Base-by-base conservation (phyloP, 2,888 invertebrate genomes). In the Dicyrtoma fusca region DNA sequence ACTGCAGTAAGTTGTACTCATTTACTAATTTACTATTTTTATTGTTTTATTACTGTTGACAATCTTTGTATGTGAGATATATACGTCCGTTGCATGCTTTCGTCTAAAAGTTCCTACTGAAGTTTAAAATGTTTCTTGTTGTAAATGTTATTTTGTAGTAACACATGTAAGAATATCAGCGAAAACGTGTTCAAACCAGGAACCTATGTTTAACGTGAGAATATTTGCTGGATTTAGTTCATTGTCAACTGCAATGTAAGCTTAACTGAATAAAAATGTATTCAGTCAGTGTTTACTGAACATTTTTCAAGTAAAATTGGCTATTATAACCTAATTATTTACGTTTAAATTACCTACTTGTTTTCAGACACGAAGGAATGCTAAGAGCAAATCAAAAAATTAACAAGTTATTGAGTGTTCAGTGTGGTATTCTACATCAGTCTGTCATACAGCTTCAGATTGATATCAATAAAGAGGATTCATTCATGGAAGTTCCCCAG, bases 1-100 rank as follows among this genome's bases (percentile, higher is more conserved):
- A 65, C 21, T 65, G 65, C 23, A 49, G 65, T 65, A 45, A 44
- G 63, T 34, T n/a, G n/a, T n/a, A n/a, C n/a, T n/a, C n/a, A n/a
- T n/a, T n/a, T n/a, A n/a, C n/a, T n/a, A n/a, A n/a, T n/a, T n/a
- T n/a, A n/a, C n/a, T n/a, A n/a, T n/a, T n/a, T n/a, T n/a, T n/a
- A n/a, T n/a, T n/a, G n/a, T n/a, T n/a, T n/a, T n/a, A n/a, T n/a
- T n/a, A n/a, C n/a, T n/a, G n/a, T n/a, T n/a, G n/a, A n/a, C n/a
- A n/a, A n/a, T n/a, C n/a, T n/a, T n/a, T n/a, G n/a, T n/a, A n/a
- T n/a, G n/a, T n/a, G n/a, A n/a, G n/a, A n/a, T n/a, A n/a, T n/a
- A n/a, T n/a, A n/a, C n/a, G n/a, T n/a, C n/a, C n/a, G n/a, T n/a
- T n/a, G n/a, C n/a, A n/a, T n/a, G n/a, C n/a, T n/a, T n/a, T n/a